Percentiles rank a stretch among this genome's conserved stretches.
Evolutionary conservation across 2,113 vertebrate species (phyloP).

Genomic region (Chaetorhynchus papuensis): DNA sequence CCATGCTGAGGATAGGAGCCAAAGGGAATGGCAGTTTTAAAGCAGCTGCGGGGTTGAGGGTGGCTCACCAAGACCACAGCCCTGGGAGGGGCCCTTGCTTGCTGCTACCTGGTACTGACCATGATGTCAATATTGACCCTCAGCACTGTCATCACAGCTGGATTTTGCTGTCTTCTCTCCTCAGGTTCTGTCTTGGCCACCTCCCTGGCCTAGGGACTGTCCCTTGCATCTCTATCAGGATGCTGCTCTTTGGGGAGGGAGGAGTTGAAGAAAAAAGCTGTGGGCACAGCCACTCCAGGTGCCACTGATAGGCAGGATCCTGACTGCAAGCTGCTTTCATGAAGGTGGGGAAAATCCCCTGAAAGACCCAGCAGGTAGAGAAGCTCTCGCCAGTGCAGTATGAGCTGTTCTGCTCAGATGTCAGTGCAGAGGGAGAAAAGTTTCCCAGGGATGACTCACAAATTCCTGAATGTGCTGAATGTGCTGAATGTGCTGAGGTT

Average conservation of each 20-base stretch:
- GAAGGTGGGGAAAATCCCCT: background rate
- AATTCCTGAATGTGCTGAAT: slow-evolving; percentile 35
- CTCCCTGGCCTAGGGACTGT: background rate
- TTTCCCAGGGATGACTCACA: slow-evolving; percentile 43
- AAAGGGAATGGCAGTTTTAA: background rate
- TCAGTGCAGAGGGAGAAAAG: background rate
- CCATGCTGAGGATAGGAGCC: background rate
- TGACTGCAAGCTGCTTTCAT: background rate
- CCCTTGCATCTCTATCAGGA: background rate
- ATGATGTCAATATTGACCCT: background rate
- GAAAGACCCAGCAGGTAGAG: background rate
- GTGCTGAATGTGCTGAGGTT: slow-evolving; percentile 36
- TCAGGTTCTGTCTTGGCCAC: background rate
- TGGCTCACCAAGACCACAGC: background rate
- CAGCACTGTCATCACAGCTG: background rate
- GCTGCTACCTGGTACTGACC: background rate
- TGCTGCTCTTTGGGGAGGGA: background rate
- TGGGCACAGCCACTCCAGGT: background rate
- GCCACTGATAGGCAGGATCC: background rate
- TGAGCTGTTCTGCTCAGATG: background rate
- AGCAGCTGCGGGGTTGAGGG: background rate
- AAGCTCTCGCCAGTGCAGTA: background rate
- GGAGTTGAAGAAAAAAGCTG: background rate
- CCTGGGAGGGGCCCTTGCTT: background rate
- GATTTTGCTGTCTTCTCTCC: background rate